Base-by-base conservation (phyloP, 2,888 invertebrate species). In the Uropetala carovei region DNA sequence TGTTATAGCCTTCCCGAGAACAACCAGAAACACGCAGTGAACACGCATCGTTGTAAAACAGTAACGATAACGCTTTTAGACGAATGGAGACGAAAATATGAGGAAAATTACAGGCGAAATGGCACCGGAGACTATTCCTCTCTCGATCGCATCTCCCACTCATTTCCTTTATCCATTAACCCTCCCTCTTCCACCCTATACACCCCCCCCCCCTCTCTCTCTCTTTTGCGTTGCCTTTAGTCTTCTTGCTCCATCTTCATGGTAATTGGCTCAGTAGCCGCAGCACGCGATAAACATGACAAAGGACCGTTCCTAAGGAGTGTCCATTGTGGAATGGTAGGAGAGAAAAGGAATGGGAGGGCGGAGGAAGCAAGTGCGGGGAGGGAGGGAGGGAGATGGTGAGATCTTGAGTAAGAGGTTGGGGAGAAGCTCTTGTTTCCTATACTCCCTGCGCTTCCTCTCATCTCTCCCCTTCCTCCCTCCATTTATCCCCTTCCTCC, bases 201-300 rank as follows among this genome's bases (percentile, higher is more conserved):
- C n/a, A 16, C 18, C 16, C 43, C 27, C 30, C 27, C 60, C 0
- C 18, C 56, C 18, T 56, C 56, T 27, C 83, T 30, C n/a, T n/a
- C n/a, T n/a, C 60, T 5, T 43, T 30, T 64, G 27, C 18, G 27
- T 60, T 57, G 11, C 57, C n/a, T 18, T 56, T 56, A n/a, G 18
- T n/a, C 57, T 83, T 83, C 56, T 83, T 83, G 56, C 83, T 30
- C 30, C 30, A 86, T 86, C 16, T 57, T 60, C 86, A 86, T 89
- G 89, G 64, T 89, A 89, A 89, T 89, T 89, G 89, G 64, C 30
- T 27, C 59, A 58, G 86, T 30, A 60, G 86, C 86, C 89, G 16
- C 86, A 59, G 86, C 27, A 60, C 64, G 89, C 60, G 89, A 89
- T 89, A 60, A 89, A 89, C 89, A 89, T 89, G 30, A 89, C 89